Evolutionary conservation across 2,797 vertebrate species (phyloP), one percentile per base, ranked within the genome.

Genomic region (Chloroceryle amazona): DNA sequence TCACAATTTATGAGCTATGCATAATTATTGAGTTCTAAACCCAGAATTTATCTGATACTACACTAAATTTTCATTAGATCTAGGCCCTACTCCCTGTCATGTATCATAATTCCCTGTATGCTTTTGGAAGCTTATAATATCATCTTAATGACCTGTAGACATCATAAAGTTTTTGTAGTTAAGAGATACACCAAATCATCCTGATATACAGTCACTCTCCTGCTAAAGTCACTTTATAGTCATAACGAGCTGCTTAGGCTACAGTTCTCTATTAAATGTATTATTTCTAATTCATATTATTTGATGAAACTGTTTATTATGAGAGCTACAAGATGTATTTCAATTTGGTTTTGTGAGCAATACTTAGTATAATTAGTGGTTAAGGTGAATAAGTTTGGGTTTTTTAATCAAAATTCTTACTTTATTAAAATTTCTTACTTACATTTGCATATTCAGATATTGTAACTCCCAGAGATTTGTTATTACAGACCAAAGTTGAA

Each of bases 1-100:
- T 83, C 87, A 96, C 86, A 65, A 86, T 95, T 96, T 92, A 93
- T 92, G 81, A 89, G 94, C 93, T 95, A 72, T 39, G 71, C 88
- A 89, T 93, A 95, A 96, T 96, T 93, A 96, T 76, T 80, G 88
- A 96, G 83, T 87, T 91, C 70, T 81, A 81, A 65, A 88, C 9
- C 68, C 46, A 54, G 76, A 93, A 95, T 87, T 90, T 85, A 91
- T 86, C 90, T 81, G 78, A 90, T 85, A 74, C 51, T 73, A 23
- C 81, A 89, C 85, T 89, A 92, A 88, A 90, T 95, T 86, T 81
- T 86, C 89, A 93, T 89, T 83, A 91, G 65, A 90, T 55, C 55
- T 10, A 1, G 35, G 33, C 18, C 61, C 31, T 84, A 33, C 42
- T 95, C 86, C 73, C 76, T 93, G 89, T 57, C 75, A 81, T n/a